Evolutionary conservation across 2,888 invertebrate species (phyloP).

Genomic region (Amphipoea oculea): DNA sequence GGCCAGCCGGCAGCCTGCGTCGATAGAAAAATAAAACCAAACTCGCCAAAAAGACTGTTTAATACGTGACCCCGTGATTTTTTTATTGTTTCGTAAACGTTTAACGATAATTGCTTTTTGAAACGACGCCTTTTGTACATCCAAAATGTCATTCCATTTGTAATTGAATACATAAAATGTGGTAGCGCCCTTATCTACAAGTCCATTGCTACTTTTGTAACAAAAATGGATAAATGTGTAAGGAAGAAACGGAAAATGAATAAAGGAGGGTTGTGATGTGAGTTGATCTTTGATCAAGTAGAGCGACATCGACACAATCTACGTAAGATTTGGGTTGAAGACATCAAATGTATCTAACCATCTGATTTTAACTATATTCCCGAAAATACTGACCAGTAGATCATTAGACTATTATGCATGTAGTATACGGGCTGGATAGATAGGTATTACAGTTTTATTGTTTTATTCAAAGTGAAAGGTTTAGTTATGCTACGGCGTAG

Average conservation of each 20-base stretch:
- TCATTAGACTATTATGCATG: too few relatives aligned
- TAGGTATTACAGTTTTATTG: not conserved
- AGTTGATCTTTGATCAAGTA: conserved; percentile 34
- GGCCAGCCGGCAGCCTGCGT: conserved; percentile 87
- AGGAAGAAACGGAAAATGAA: conserved; percentile 28
- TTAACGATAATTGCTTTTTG: conserved; percentile 72
- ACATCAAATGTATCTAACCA: conserved; percentile 10
- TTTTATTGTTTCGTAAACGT: conserved; percentile 76
- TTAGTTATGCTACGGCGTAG: conserved; percentile 48
- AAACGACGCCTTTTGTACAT: conserved; percentile 70
- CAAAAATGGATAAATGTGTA: conserved; percentile 52
- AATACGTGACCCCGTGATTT: conserved; percentile 81
- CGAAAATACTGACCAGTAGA: not conserved
- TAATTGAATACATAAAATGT: conserved; percentile 68
- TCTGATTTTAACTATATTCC: not conserved
- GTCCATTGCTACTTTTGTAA: conserved; percentile 49
- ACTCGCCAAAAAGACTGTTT: conserved; percentile 84
- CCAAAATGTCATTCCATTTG: conserved; percentile 69
- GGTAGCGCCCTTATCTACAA: conserved; percentile 64
- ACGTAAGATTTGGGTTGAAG: conserved; percentile 3
- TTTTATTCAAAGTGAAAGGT: conserved; percentile 2
- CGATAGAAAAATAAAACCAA: conserved; percentile 89
- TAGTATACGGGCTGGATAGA: not conserved
- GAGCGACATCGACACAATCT: not conserved
- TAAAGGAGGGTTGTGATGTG: conserved; percentile 30